Base-by-base conservation (phyloP, 2,888 invertebrate species). In the Drosophila mayaguana region DNA sequence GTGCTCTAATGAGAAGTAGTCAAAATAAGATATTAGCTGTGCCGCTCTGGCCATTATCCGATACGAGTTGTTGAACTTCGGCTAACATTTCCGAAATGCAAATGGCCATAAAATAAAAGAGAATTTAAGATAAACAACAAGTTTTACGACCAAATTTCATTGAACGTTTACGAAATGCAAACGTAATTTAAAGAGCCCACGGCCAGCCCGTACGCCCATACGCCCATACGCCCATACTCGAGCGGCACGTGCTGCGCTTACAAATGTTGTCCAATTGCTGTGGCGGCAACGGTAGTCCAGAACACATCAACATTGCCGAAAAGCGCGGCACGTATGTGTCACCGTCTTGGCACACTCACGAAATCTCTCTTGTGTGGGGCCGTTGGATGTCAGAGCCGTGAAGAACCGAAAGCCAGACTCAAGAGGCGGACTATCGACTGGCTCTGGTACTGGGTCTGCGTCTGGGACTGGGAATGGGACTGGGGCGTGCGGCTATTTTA, bases 71-170 rank as follows among this genome's bases (percentile, higher is more conserved):
- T 86, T 84, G 81, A 84, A 80, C 87, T 70, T 38, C 63, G 38
- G 56, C 32, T 42, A 63, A 67, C 70, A 74, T 65, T 64, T 73
- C 72, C 69, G 69, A 80, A 75, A 83, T 80, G 78, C 87, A 86
- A 86, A 86, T 78, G 32, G 51, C 34, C 55, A 46, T 38, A 16
- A 38, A 32, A 32, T 51, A 53, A 62, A 77, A 51, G 46, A 50
- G 63, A 73, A 78, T 80, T 84, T 75, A 73, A 78, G 78, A 87
- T 84, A 76, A 84, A 78, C 78, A 84, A 84, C 74, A 61, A 75
- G 72, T 73, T 87, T 84, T 78, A 84, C 67, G 80, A 76, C 64
- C 84, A 64, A 87, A 84, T 87, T 84, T 84, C 76, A 87, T 87
- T 80, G 75, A 84, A 78, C 71, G 75, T 73, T 87, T 84, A 78